phyloP scores from a whole-genome alignment of 2,888 invertebrate genomes.

The Trichogramma dendrolimi region DNA sequence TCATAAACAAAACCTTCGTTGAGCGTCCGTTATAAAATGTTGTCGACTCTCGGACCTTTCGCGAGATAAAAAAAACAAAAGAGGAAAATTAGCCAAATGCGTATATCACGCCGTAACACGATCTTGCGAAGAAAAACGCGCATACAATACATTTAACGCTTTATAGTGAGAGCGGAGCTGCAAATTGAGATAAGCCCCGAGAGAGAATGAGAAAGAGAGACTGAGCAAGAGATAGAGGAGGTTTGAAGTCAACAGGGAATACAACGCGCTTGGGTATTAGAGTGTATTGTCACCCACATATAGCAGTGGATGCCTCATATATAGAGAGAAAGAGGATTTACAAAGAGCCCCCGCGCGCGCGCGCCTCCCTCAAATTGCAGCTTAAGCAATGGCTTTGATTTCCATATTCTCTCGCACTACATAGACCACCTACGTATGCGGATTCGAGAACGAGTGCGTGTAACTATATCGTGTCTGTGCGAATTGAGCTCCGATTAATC shows the following conservation, averaged over 20 bases:
- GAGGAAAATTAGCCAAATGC: slow-evolving; percentile 3
- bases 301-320: slow-evolving; percentile 18
- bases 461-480: too few relatives aligned
- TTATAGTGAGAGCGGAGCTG: slow-evolving; percentile 34
- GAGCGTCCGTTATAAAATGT: too few relatives aligned
- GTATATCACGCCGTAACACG: slow-evolving; percentile 1
- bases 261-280: slow-evolving; percentile 43
- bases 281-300: slow-evolving; percentile 42
- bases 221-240: slow-evolving; percentile 7
- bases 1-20: too few relatives aligned
- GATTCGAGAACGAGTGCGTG: too few relatives aligned
- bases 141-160: slow-evolving; percentile 15
- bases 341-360: slow-evolving; percentile 18
- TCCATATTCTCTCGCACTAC: slow-evolving; percentile 2
- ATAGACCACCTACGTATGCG: too few relatives aligned
- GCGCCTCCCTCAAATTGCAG: slow-evolving; percentile 39
- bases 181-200: slow-evolving; percentile 45
- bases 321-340: slow-evolving; percentile 4
- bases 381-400: slow-evolving; percentile 36
- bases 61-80: neutral
- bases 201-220: slow-evolving; percentile 15
- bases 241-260: slow-evolving; percentile 28
- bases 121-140: neutral
- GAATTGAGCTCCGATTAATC: too few relatives aligned
- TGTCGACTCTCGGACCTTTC: neutral